Evolutionary conservation across 2,888 invertebrate genomes (phyloP), one percentile per base, ranked within the genome.

Genomic region (Agrilus cyanescens): DNA sequence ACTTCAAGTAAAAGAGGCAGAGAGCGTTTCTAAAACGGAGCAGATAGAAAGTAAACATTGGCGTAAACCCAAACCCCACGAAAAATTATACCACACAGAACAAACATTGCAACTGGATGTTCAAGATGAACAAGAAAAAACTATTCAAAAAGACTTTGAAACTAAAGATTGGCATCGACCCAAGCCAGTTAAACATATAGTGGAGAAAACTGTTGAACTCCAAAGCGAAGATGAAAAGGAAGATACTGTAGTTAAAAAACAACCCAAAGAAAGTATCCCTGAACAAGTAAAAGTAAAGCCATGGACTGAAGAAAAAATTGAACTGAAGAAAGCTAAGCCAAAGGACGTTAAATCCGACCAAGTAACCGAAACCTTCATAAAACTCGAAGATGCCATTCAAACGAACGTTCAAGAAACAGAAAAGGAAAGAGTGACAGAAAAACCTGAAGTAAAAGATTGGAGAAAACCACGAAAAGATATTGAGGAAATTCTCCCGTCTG

Each of bases 271-370:
- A 45, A 38, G 39, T 10, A 18, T 38, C 12, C 32, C 42, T 15
- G n/a, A 16, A 34, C 32, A 36, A 40, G 18, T 32, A 25, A 43
- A 45, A 37, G 14, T 14, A 4, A 50, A 41, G 41, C 40, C 34
- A 49, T 49, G 38, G 48, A 50, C 36, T 38, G 45, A 46, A 43
- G 39, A 14, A 36, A 46, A 43, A 32, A 41, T 31, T 44, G 38
- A 29, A 46, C 46, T 47, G 41, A 50, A 45, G 44, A 48, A 50
- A 40, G 48, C 51, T 33, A 33, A 33, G 60, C 61, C 39, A 60
- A 63, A 57, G 63, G 66, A 53, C 63, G 65, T 39, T 53, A 60
- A 55, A 63, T 66, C 45, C 60, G 64, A 50, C 63, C 65, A 1
- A 59, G 63, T 47, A 61, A 62, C 51, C 61, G 63, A 20, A 64